These are phyloP conservation scores for Argya squamiceps DNA, from an alignment of 2,797 vertebrate species.

Conservation along the genomic window DNA sequence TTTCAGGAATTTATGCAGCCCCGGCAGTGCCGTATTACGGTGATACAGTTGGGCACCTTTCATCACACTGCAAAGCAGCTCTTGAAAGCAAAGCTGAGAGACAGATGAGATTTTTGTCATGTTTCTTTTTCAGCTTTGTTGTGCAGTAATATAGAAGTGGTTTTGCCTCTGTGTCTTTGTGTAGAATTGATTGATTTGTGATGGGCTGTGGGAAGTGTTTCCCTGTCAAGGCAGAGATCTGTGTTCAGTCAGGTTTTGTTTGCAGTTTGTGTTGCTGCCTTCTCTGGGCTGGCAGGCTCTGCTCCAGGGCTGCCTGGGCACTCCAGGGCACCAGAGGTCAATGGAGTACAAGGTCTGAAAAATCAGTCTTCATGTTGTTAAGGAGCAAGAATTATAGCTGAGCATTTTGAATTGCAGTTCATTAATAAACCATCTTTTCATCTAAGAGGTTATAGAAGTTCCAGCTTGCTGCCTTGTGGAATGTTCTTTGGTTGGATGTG, in stretches of 20 bases:
- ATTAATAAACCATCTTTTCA: background rate
- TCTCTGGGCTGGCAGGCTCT: background rate
- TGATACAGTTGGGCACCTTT: conserved; percentile 62
- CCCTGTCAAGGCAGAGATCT: background rate
- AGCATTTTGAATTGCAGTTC: background rate
- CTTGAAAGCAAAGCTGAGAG: conserved; percentile 31
- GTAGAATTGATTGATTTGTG: conserved; percentile 39
- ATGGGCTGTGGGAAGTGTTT: background rate
- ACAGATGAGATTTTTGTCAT: conserved; percentile 21
- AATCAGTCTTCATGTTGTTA: background rate
- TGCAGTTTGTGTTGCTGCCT: background rate
- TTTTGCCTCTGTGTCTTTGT: conserved; percentile 32
- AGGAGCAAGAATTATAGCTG: background rate
- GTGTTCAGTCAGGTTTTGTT: background rate
- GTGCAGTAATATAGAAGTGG: background rate
- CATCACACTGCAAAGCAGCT: conserved; percentile 56
- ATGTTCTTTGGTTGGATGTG: background rate
- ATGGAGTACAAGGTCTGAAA: background rate
- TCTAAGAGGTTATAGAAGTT: background rate
- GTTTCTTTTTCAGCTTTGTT: conserved; percentile 33
- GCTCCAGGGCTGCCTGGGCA: background rate
- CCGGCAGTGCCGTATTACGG: background rate
- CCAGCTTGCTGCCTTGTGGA: background rate
- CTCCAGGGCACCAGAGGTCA: rapidly evolving
- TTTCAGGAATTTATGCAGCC: conserved; percentile 16